These are phyloP conservation scores for Apomyelois bistriatella DNA, from an alignment of 2,888 invertebrate species.

Conservation along the genomic window DNA sequence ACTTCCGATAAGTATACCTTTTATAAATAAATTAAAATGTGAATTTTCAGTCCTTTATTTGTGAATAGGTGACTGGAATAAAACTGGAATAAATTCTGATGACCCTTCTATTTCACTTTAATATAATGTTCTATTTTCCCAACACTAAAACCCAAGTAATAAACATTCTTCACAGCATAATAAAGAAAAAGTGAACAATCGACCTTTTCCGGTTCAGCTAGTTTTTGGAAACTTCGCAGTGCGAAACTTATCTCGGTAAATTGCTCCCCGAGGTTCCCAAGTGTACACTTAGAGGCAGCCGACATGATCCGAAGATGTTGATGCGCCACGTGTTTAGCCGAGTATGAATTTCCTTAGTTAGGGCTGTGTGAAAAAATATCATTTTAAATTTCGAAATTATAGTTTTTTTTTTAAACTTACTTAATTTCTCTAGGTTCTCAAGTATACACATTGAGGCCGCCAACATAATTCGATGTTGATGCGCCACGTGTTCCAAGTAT, in stretches of 20 bases:
- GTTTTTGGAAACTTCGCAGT: constrained; percentile 11
- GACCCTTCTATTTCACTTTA: too few relatives aligned
- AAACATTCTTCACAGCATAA: constrained; percentile 8
- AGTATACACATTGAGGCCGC: constrained; percentile 6
- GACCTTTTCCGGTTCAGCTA: constrained; percentile 9
- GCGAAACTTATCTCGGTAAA: constrained; percentile 14
- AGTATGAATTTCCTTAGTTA: background rate
- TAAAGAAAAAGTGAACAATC: constrained; percentile 11
- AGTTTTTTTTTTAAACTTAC: too few relatives aligned
- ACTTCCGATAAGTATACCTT: too few relatives aligned
- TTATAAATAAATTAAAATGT: too few relatives aligned
- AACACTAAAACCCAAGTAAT: background rate
- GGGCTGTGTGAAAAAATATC: too few relatives aligned
- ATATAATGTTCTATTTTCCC: background rate
- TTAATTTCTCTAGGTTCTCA: constrained; percentile 12
- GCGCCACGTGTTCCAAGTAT: constrained; percentile 2
- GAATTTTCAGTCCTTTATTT: too few relatives aligned
- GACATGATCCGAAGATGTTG: constrained; percentile 5
- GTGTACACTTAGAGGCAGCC: constrained; percentile 8
- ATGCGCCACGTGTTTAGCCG: constrained; percentile 4
- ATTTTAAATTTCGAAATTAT: too few relatives aligned
- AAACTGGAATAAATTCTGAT: too few relatives aligned
- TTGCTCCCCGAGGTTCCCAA: constrained; percentile 11
- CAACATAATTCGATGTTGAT: constrained; percentile 2
- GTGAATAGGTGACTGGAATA: too few relatives aligned